Evolutionary conservation across 2,113 vertebrate species (phyloP).

Genomic region (Hyperoodon ampullatus): DNA sequence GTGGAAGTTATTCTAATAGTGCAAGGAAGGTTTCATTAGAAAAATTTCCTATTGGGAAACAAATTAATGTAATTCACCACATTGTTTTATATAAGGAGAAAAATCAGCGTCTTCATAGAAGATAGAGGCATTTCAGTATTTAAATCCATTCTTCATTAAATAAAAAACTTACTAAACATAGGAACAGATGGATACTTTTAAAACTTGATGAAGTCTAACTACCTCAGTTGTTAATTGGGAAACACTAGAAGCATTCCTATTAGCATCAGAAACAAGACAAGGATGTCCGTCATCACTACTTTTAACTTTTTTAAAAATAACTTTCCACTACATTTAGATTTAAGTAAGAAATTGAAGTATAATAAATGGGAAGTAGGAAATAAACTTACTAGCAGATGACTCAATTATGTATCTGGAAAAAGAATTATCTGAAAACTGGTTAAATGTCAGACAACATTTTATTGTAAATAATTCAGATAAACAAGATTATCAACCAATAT

Average conservation of each 20-base stretch:
- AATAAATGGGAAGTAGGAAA: neutral
- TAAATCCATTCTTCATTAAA: neutral
- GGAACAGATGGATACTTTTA: neutral
- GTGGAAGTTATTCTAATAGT: neutral
- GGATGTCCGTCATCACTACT: neutral
- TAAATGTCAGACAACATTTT: neutral
- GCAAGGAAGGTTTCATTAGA: neutral
- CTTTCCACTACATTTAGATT: neutral
- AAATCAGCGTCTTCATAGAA: neutral
- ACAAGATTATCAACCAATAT: neutral
- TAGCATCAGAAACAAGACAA: conserved; percentile 7
- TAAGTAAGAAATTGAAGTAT: neutral
- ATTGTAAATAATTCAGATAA: neutral
- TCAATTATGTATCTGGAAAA: neutral
- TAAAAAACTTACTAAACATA: neutral
- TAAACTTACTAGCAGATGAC: neutral
- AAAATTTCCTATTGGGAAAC: neutral
- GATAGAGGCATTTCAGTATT: neutral
- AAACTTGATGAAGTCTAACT: neutral
- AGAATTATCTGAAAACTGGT: neutral
- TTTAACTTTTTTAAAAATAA: neutral
- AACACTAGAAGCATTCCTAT: neutral
- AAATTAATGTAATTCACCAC: neutral
- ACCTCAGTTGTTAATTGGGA: neutral
- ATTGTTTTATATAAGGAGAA: neutral